These are phyloP conservation scores for Oceanodroma leucorhoa DNA, from an alignment of 2,797 vertebrate genomes.

Conservation along the genomic window DNA sequence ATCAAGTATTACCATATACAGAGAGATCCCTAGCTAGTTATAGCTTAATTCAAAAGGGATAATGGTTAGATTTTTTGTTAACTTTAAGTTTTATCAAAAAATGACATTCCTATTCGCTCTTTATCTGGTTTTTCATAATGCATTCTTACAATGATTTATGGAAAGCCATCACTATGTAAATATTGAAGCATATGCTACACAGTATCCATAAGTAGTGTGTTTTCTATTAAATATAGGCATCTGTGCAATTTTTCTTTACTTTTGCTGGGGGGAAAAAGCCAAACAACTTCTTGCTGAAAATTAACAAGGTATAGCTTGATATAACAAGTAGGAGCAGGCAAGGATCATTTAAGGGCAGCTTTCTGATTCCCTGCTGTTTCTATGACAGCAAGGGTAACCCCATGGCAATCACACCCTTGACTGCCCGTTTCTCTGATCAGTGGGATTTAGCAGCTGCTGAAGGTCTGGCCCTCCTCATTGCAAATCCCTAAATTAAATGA, in stretches of 20 bases:
- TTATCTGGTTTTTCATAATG: constrained; percentile 53
- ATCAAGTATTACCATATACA: constrained; percentile 49
- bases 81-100: constrained; percentile 60
- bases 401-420: neutral
- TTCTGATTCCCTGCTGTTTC: neutral
- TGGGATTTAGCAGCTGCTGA: neutral
- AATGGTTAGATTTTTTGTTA: constrained; percentile 57
- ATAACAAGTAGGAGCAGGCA: neutral
- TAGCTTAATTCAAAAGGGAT: constrained; percentile 57
- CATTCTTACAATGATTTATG: constrained; percentile 16
- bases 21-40: constrained; percentile 56
- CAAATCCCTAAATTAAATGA: neutral
- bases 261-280: neutral
- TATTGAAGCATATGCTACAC: constrained; percentile 19
- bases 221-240: neutral
- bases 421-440: neutral
- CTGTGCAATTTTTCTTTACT: neutral
- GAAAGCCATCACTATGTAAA: constrained; percentile 38
- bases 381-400: neutral
- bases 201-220: neutral
- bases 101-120: constrained; percentile 42
- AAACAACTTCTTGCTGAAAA: neutral
- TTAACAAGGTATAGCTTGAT: neutral
- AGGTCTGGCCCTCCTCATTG: neutral
- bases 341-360: neutral